Percentiles rank a stretch among this genome's conserved stretches.
Conservation (phyloP, 2,888 invertebrate genomes). For the Criorhina ranunculi region DNA sequence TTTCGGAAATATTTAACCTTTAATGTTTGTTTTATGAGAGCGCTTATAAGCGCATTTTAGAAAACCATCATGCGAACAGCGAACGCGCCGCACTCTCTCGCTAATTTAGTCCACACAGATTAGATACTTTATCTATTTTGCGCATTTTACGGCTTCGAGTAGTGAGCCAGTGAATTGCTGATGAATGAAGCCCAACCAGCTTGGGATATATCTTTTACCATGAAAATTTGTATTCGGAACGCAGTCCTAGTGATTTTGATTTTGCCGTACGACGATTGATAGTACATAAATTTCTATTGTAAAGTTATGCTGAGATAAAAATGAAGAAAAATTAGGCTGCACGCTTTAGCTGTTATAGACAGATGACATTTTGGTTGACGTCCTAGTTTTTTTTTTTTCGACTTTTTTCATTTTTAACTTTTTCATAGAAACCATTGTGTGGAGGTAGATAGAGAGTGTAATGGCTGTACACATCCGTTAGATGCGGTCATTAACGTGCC, state of each 20-base stretch:
- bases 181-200: slow-evolving; percentile 53
- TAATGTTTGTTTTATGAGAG: slow-evolving; percentile 72
- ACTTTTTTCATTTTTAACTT: slow-evolving; percentile 18
- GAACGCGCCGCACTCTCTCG: slow-evolving; percentile 40
- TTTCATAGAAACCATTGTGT: slow-evolving; percentile 13
- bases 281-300: slow-evolving; percentile 60
- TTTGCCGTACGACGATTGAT: slow-evolving; percentile 57
- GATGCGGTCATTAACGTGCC: slow-evolving; percentile 69
- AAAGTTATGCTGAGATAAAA: slow-evolving; percentile 58
- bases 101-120: slow-evolving; percentile 69
- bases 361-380: slow-evolving; percentile 47
- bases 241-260: slow-evolving; percentile 53
- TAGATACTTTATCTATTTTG: slow-evolving; percentile 72
- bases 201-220: not conserved
- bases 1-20: slow-evolving; percentile 74
- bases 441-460: slow-evolving; percentile 3
- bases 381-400: slow-evolving; percentile 1
- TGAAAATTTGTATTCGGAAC: slow-evolving; percentile 65
- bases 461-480: slow-evolving; percentile 59
- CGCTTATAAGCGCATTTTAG: slow-evolving; percentile 66
- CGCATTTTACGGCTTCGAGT: slow-evolving; percentile 60
- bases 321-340: slow-evolving; percentile 67
- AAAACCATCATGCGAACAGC: slow-evolving; percentile 54
- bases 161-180: slow-evolving; percentile 71
- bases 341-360: slow-evolving; percentile 63